These are phyloP conservation scores for Melolontha melolontha DNA, from an alignment of 2,888 invertebrate genomes.

Conservation along the genomic window DNA sequence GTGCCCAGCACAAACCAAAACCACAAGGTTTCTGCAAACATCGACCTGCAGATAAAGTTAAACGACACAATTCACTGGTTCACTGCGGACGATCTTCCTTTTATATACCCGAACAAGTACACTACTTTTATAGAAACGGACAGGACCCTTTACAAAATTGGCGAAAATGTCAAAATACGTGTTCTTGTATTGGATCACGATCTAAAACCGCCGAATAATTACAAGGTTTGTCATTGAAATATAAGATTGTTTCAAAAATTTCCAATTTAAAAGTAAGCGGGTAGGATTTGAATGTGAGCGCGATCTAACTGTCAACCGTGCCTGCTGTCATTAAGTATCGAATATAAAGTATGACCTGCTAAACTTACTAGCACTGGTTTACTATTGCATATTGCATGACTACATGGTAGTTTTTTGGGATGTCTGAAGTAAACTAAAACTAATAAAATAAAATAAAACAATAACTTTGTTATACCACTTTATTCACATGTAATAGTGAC, in stretches of 20 bases:
- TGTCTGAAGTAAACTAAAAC: no score
- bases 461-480: no score
- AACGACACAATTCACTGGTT: constrained; percentile 55
- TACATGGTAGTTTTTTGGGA: no score
- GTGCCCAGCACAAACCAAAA: constrained; percentile 53
- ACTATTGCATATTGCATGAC: no score
- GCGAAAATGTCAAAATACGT: constrained; percentile 69
- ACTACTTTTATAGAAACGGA: constrained; percentile 71
- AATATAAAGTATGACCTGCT: no score
- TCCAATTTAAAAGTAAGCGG: no score
- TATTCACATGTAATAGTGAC: no score
- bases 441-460: no score
- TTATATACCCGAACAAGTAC: constrained; percentile 63
- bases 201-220: constrained; percentile 64
- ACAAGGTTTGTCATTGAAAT: constrained; percentile 31
- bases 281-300: no score
- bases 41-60: constrained; percentile 58
- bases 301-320: no score
- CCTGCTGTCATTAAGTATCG: no score
- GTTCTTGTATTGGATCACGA: constrained; percentile 67
- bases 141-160: constrained; percentile 69
- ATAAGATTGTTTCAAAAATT: not conserved
- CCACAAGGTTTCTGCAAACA: constrained; percentile 55
- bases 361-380: no score
- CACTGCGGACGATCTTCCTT: constrained; percentile 59